Conservation (phyloP, 2,888 invertebrate species). For the Drosophila sordidula region DNA sequence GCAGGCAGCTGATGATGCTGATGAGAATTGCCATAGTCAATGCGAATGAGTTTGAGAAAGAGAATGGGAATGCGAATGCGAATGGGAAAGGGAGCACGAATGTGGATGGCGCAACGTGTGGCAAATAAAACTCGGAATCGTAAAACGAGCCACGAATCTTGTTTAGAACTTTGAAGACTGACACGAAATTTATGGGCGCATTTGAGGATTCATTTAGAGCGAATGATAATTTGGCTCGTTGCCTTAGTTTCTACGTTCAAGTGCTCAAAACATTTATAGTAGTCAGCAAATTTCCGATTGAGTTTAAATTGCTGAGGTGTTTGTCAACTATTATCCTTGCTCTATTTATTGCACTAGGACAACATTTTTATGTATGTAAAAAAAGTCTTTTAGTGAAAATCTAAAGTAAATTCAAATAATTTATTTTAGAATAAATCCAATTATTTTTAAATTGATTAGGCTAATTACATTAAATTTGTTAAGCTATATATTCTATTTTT, state of each 20-base stretch:
- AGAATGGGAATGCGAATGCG: background rate
- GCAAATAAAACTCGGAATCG: slow-evolving; percentile 63
- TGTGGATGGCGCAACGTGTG: slow-evolving; percentile 57
- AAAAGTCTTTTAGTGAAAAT: too few species aligned
- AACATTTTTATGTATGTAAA: too few species aligned
- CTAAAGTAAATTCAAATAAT: too few species aligned
- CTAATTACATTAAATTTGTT: too few species aligned
- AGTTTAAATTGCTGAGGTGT: slow-evolving; percentile 31
- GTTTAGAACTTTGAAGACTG: slow-evolving; percentile 53
- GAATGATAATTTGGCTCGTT: slow-evolving; percentile 46
- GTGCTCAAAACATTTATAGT: slow-evolving; percentile 21
- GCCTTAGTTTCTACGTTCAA: slow-evolving; percentile 12
- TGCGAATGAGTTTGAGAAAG: slow-evolving; percentile 13
- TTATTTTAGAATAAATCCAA: too few species aligned
- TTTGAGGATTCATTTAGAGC: slow-evolving; percentile 46
- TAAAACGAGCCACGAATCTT: slow-evolving; percentile 54
- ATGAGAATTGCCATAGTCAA: slow-evolving; percentile 29
- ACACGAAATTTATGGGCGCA: slow-evolving; percentile 54
- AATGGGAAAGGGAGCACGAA: slow-evolving; percentile 9
- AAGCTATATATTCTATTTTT: too few species aligned
- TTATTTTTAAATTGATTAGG: too few species aligned
- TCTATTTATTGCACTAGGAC: background rate
- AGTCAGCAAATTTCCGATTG: slow-evolving; percentile 30
- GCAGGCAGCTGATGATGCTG: slow-evolving; percentile 28
- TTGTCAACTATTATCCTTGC: slow-evolving; percentile 11